Base-by-base conservation (phyloP, 2,113 vertebrate species). In the Brachirus orientalis region DNA sequence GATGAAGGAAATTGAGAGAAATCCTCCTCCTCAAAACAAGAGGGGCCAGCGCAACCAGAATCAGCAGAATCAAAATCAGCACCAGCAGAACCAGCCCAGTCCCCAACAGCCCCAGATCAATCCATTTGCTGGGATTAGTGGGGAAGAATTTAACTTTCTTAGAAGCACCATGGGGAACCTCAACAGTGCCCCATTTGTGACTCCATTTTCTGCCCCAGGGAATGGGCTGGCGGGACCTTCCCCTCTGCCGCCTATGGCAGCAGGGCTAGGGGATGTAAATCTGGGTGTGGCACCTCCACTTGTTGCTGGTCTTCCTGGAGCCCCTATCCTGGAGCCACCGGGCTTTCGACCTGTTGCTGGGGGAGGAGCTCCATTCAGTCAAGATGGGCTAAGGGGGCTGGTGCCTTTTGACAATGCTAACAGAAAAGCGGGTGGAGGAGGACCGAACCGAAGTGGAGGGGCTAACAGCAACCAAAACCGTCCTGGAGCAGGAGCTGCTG, bases 1-100 rank as follows among this genome's bases (percentile, higher is more conserved):
- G 87, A 97, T 97, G 95, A 96, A 95, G 85, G 98, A 97, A 61
- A 95, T 98, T 82, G 96, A 99, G 75, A 95, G 95, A 83, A 98
- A 96, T 83, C 96, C 98, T 51, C 95, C 95, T 0, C 92, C 95
- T 14, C 96, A 97, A 90, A 95, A 93, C 67, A 98, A 97, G 80
- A 95, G 96, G 65, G 93, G 96, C 3, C 92, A 96, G 73, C 94
- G 93, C 48, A 95, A 85, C 13, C 90, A 90, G 67, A 85, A 72
- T 7, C 88, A 85, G 28, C 77, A 79, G 19, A 87, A 74, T 13
- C 88, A 85, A 35, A 75, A 63, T 36, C 91, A 90, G 43, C 83
- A 88, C 8, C 88, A 87, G 20, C 88, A 73, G 52, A 10, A 41
- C 19, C 75, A 79, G 46, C 78, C 62, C 46, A 88, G 55, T 77